Conservation (phyloP, 2,797 vertebrate species). For the Danio albolineatus region DNA sequence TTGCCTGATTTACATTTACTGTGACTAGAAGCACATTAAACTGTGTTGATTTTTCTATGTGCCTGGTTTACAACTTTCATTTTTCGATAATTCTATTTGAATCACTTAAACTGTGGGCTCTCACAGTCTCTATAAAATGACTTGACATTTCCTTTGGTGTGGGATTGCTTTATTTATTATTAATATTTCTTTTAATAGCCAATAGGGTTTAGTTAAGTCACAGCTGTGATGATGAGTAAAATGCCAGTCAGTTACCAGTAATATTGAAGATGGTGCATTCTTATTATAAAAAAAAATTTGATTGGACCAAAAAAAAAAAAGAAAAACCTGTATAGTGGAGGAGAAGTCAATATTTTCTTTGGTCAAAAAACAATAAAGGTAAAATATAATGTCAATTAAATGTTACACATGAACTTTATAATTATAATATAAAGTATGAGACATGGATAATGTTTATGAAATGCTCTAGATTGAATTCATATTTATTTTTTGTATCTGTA, state of each 20-base stretch:
- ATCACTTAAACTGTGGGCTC: conserved; percentile 11
- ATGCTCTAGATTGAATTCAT: neutral
- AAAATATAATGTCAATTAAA: no score
- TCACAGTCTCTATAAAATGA: neutral
- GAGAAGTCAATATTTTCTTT: no score
- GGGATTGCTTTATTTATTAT: neutral
- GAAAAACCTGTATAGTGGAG: neutral
- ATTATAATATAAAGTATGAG: neutral
- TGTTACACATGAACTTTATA: neutral
- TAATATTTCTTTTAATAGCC: neutral
- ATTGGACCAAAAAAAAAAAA: neutral
- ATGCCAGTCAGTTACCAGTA: neutral
- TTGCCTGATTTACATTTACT: conserved; percentile 42
- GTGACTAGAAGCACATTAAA: conserved; percentile 33
- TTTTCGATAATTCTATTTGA: conserved; percentile 30
- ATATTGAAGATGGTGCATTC: neutral
- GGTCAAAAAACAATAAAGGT: no score
- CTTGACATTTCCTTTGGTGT: neutral
- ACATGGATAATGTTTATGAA: neutral
- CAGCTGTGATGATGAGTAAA: neutral
- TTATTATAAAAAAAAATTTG: neutral
- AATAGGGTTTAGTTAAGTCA: neutral
- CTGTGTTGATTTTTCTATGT: conserved; percentile 19
- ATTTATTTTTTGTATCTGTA: no score
- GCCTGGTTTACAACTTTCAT: conserved; percentile 41